Conservation (phyloP, 2,113 vertebrate genomes). For the Sinocyclocheilus rhinocerous region DNA sequence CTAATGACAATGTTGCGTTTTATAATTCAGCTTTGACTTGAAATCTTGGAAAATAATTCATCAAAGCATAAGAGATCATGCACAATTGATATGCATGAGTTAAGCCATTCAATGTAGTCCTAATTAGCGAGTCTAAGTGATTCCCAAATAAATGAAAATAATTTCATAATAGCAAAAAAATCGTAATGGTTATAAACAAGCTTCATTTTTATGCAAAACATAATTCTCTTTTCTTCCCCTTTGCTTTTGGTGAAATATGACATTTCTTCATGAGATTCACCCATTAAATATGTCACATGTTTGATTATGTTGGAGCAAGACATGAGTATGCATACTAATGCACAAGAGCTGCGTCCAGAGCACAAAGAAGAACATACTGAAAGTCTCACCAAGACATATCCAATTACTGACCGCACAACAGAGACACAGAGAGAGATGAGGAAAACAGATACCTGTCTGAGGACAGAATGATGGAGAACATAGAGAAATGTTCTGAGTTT, state of each 20-base stretch:
- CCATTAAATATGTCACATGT: background rate
- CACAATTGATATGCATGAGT: background rate
- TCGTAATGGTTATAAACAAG: background rate
- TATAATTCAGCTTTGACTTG: background rate
- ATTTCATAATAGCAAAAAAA: background rate
- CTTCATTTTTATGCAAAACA: background rate
- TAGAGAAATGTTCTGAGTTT: background rate
- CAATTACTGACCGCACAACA: background rate
- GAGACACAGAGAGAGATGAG: slow-evolving; percentile 10
- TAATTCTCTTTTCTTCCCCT: background rate
- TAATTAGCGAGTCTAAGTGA: background rate
- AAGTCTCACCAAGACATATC: background rate
- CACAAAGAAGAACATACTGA: slow-evolving; percentile 17
- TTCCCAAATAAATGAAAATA: background rate
- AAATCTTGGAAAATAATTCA: background rate
- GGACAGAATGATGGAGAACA: slow-evolving; percentile 6
- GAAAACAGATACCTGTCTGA: slow-evolving; percentile 51
- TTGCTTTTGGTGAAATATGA: background rate
- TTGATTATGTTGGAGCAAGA: background rate
- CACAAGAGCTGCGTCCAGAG: background rate
- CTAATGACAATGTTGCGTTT: background rate
- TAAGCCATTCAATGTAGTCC: background rate
- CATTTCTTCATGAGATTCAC: background rate
- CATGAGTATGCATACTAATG: background rate
- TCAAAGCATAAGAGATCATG: background rate